phyloP scores from a whole-genome alignment of 2,113 vertebrate genomes.

The Brachyistius frenatus region DNA sequence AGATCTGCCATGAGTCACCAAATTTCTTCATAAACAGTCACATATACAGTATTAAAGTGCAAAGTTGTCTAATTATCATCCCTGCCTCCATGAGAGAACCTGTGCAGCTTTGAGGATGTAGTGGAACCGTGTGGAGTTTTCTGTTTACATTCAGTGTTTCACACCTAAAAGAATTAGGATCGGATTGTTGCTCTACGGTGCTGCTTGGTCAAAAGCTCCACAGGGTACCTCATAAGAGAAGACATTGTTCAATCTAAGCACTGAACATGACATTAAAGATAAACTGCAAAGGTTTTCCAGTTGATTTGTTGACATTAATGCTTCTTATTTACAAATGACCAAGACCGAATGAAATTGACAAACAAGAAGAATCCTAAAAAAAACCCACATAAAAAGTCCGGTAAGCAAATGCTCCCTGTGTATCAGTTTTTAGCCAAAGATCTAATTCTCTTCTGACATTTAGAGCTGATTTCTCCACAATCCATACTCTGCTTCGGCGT shows the following conservation, averaged over 20 bases:
- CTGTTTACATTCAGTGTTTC: no score
- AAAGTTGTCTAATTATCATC: constrained; percentile 16
- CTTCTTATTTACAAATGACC: no score
- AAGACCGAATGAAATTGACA: no score
- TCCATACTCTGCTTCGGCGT: neutral
- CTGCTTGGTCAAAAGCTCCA: no score
- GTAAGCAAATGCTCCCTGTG: neutral
- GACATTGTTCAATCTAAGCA: no score
- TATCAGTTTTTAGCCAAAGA: neutral
- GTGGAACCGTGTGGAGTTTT: no score
- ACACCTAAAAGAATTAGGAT: no score
- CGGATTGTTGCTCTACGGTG: no score
- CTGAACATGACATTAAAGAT: constrained; percentile 1
- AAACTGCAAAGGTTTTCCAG: neutral
- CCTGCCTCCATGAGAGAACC: neutral
- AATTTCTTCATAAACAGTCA: neutral
- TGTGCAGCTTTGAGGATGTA: neutral
- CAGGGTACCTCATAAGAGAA: no score
- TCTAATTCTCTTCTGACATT: neutral
- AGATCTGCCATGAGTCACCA: neutral
- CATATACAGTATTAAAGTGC: constrained; percentile 39
- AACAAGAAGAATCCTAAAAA: neutral
- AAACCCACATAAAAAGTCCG: constrained; percentile 1
- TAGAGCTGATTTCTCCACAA: neutral
- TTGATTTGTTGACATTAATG: no score